Conservation (phyloP, 2,113 vertebrate genomes). For the Ovis canadensis region DNA sequence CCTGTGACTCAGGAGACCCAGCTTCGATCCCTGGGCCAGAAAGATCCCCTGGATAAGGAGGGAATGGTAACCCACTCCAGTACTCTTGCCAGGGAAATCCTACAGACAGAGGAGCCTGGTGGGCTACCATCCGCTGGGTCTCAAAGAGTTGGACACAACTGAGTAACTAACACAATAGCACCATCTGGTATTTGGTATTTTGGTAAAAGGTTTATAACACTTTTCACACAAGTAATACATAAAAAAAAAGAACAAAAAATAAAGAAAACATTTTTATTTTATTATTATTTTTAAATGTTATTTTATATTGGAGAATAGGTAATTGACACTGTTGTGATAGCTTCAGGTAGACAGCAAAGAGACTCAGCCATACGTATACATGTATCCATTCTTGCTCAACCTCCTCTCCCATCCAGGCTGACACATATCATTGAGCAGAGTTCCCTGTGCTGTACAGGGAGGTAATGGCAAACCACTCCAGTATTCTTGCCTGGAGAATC, state of each 20-base stretch:
- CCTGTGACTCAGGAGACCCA: neutral
- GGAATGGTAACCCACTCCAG: neutral
- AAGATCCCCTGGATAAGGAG: neutral
- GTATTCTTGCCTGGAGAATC: neutral
- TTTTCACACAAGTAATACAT: neutral
- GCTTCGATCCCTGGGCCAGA: neutral
- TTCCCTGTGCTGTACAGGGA: neutral
- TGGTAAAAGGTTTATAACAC: neutral
- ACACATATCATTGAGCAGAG: neutral
- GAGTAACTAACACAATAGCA: neutral
- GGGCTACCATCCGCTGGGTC: accelerated
- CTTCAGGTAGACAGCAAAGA: neutral
- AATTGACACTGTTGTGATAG: neutral
- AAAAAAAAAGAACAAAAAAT: neutral
- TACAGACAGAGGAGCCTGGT: neutral
- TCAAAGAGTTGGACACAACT: neutral
- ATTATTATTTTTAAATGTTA: neutral
- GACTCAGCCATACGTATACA: neutral
- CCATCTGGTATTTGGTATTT: neutral
- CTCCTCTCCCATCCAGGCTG: neutral
- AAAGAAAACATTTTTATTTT: neutral
- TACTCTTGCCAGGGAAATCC: neutral
- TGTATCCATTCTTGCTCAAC: neutral
- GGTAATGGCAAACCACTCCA: neutral
- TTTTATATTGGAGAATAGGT: neutral